Evolutionary conservation across 2,797 vertebrate genomes (phyloP).

Genomic region (Pangasius krempfi): DNA sequence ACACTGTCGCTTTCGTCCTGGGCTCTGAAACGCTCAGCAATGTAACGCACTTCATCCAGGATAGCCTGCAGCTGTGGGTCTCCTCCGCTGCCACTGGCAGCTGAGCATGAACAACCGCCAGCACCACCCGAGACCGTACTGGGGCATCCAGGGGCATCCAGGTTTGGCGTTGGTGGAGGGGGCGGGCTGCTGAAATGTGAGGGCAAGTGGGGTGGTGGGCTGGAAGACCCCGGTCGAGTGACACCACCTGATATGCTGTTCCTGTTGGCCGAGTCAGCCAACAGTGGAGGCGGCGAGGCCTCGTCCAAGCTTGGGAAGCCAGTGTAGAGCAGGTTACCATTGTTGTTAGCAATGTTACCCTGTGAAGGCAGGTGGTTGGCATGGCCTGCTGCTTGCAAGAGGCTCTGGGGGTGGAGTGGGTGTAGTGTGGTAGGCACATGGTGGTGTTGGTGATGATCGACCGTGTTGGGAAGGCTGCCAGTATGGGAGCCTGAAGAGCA

Average conservation of each 20-base stretch:
- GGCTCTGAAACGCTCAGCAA: conserved; percentile 79
- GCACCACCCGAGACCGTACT: conserved; percentile 75
- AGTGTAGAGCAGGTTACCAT: conserved; percentile 78
- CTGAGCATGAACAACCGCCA: conserved; percentile 68
- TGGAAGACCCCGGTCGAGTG: conserved; percentile 53
- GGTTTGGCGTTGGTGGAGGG: conserved; percentile 65
- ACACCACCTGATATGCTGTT: conserved; percentile 63
- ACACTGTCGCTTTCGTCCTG: conserved; percentile 73
- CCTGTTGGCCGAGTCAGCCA: conserved; percentile 69
- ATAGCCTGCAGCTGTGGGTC: conserved; percentile 79
- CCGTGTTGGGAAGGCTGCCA: conserved; percentile 73
- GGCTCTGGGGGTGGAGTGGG: conserved; percentile 74
- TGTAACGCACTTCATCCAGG: conserved; percentile 80
- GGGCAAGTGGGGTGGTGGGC: conserved; percentile 74
- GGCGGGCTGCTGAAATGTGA: conserved; percentile 77
- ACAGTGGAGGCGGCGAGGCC: conserved; percentile 61
- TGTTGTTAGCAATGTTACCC: conserved; percentile 72
- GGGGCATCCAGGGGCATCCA: conserved; percentile 73
- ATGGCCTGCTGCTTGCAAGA: conserved; percentile 69
- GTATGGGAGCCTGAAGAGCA: conserved; percentile 80
- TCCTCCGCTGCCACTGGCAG: conserved; percentile 63
- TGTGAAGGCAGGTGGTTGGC: conserved; percentile 70
- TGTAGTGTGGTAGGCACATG: conserved; percentile 66
- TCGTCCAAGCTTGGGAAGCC: conserved; percentile 79
- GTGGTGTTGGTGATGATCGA: conserved; percentile 57